These are phyloP conservation scores for Phymanthus crucifer DNA, from an alignment of 92 coral and sea anemone genomes.

Conservation along the genomic window DNA sequence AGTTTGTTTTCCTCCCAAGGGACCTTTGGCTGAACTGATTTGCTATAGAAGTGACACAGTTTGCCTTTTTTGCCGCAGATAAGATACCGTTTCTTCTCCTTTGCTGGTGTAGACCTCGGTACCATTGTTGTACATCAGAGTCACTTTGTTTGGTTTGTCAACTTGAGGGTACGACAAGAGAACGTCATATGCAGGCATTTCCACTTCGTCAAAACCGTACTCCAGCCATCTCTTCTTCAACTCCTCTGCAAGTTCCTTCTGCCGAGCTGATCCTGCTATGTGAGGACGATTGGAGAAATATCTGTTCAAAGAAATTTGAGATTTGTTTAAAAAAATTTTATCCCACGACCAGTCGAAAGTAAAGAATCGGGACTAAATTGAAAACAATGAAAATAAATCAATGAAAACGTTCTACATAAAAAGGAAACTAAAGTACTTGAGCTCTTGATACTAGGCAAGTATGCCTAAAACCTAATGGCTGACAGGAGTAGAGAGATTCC, in stretches of 20 bases:
- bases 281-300: slow-evolving; percentile 76
- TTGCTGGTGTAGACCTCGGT: slow-evolving; percentile 52
- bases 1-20: no score
- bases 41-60: no score
- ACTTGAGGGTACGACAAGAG: slow-evolving; percentile 71
- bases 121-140: slow-evolving; percentile 51
- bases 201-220: slow-evolving; percentile 87
- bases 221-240: slow-evolving; percentile 58
- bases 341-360: not conserved
- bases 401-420: no score
- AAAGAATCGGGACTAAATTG: no score
- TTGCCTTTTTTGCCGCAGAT: no score
- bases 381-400: no score
- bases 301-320: slow-evolving; percentile 30
- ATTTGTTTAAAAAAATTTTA: no score
- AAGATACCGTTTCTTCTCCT: slow-evolving; percentile 61
- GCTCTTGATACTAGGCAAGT: no score
- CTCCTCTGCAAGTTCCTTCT: slow-evolving; percentile 67
- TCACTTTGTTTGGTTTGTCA: slow-evolving; percentile 64
- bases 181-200: slow-evolving; percentile 81
- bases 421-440: no score
- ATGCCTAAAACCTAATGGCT: no score
- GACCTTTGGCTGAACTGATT: no score
- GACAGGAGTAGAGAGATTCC: no score
- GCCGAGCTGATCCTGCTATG: slow-evolving; percentile 71